These are phyloP conservation scores for Cydia fagiglandana DNA, from an alignment of 1,140 invertebrate genomes.

Conservation along the genomic window DNA sequence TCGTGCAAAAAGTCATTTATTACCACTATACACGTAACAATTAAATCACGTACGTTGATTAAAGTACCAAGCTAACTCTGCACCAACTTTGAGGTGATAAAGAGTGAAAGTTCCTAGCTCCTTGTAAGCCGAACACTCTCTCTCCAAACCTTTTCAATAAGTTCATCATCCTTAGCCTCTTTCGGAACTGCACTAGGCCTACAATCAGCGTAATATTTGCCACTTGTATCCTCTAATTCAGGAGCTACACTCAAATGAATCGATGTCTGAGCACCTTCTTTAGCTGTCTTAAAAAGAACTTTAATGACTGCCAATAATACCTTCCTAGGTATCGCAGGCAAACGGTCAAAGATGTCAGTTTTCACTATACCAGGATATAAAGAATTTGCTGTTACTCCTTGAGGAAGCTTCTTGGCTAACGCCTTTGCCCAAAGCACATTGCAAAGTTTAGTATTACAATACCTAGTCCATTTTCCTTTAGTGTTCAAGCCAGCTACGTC, in stretches of 20 bases:
- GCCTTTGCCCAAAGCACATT: slow-evolving; percentile 84
- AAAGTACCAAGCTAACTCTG: neutral
- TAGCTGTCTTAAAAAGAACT: slow-evolving; percentile 78
- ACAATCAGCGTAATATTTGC: slow-evolving; percentile 67
- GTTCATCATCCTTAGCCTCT: slow-evolving; percentile 43
- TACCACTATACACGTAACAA: neutral
- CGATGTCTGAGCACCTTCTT: slow-evolving; percentile 84
- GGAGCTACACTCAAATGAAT: slow-evolving; percentile 70
- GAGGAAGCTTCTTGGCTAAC: slow-evolving; percentile 80
- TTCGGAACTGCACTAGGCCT: slow-evolving; percentile 34
- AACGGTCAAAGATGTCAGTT: slow-evolving; percentile 79
- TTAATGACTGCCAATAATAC: slow-evolving; percentile 54
- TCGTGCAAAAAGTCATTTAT: neutral
- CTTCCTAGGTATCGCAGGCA: slow-evolving; percentile 52
- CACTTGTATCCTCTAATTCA: slow-evolving; percentile 49
- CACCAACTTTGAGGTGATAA: neutral
- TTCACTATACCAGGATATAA: slow-evolving; percentile 81
- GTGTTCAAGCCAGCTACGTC: slow-evolving; percentile 80
- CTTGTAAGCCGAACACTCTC: slow-evolving; percentile 41
- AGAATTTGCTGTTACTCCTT: slow-evolving; percentile 78
- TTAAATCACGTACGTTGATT: neutral
- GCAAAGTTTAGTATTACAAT: slow-evolving; percentile 85
- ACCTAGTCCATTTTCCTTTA: slow-evolving; percentile 76
- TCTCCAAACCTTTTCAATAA: slow-evolving; percentile 54
- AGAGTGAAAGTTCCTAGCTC: neutral